Evolutionary conservation across 2,888 invertebrate genomes (phyloP).

Genomic region (Andrena minutula): DNA sequence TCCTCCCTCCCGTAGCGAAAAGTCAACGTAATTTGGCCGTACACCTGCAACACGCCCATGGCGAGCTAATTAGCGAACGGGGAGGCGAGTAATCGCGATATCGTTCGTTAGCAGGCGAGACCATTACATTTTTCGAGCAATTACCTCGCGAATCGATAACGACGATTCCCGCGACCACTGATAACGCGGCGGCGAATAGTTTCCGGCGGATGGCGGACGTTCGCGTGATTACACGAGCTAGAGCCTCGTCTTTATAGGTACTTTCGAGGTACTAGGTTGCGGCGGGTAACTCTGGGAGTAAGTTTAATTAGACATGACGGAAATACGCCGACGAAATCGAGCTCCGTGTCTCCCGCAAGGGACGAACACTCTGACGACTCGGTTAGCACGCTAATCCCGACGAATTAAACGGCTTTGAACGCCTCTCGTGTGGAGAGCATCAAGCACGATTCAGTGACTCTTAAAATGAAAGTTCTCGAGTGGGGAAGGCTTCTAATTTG

Average conservation of each 20-base stretch:
- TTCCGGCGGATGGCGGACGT: background rate
- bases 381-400: background rate
- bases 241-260: background rate
- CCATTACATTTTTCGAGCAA: constrained; percentile 13
- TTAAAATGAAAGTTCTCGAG: background rate
- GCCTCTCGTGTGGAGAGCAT: background rate
- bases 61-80: constrained; percentile 30
- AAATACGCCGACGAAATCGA: constrained; percentile 7
- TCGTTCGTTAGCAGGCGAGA: constrained; percentile 12
- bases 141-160: constrained; percentile 2
- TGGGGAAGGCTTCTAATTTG: background rate
- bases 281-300: background rate
- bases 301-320: constrained; percentile 24
- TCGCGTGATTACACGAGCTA: background rate
- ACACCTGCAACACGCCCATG: constrained; percentile 86
- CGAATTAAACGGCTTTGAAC: background rate
- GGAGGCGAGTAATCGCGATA: background rate
- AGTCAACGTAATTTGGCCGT: constrained; percentile 94
- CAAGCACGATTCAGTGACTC: background rate
- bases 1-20: constrained; percentile 99
- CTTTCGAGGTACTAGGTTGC: background rate
- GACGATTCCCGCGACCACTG: background rate
- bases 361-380: background rate
- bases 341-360: background rate
- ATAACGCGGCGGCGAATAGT: background rate